Conservation (phyloP, 2,113 vertebrate genomes). For the Malaclemys terrapin region DNA sequence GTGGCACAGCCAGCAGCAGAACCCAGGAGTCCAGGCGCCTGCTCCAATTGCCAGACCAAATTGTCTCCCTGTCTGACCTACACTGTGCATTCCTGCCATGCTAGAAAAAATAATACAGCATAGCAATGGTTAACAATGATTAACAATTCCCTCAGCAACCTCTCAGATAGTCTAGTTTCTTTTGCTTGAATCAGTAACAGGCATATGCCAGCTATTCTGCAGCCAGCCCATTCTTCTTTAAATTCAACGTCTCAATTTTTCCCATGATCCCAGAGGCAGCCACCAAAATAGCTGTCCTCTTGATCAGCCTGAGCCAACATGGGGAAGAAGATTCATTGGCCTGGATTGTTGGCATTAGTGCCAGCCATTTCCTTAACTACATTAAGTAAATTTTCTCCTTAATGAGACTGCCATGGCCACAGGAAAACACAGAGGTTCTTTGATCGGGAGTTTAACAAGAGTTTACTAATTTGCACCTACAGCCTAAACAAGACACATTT, state of each 20-base stretch:
- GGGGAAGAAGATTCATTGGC: constrained; percentile 44
- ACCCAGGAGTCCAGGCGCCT: neutral
- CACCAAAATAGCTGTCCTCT: constrained; percentile 34
- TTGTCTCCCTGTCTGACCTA: neutral
- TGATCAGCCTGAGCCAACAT: constrained; percentile 56
- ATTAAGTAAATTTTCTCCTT: neutral
- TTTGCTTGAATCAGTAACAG: neutral
- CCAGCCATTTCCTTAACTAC: constrained; percentile 55
- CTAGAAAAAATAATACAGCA: neutral
- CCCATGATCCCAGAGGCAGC: constrained; percentile 60
- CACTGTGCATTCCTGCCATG: neutral
- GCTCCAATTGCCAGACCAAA: neutral
- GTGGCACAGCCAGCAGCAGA: neutral
- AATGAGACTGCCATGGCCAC: constrained; percentile 3
- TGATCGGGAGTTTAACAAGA: constrained; percentile 37
- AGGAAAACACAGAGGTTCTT: constrained; percentile 60
- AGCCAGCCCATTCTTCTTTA: constrained; percentile 12
- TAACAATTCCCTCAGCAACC: constrained; percentile 13
- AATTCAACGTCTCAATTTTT: constrained; percentile 31
- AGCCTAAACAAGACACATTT: neutral
- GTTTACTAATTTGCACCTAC: constrained; percentile 39
- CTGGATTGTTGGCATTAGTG: constrained; percentile 54
- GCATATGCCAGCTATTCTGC: constrained; percentile 14
- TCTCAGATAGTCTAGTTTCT: neutral
- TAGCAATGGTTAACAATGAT: constrained; percentile 24